These are phyloP conservation scores for Haemorhous mexicanus DNA, from an alignment of 2,113 vertebrate genomes.

Conservation along the genomic window DNA sequence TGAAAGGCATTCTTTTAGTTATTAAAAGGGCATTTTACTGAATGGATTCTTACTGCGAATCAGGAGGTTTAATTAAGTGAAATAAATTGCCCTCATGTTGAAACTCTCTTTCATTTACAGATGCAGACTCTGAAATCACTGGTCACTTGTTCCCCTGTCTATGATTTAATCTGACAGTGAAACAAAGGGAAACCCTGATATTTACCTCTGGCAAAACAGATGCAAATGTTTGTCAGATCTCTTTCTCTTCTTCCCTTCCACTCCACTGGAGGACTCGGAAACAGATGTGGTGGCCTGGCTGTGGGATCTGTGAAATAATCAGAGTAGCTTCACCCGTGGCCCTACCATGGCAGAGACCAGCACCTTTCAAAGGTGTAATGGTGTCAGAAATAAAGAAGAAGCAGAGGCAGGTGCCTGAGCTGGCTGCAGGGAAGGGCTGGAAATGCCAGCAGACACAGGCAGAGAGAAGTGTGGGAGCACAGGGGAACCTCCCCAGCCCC, in stretches of 20 bases:
- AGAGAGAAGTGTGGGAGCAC: background rate
- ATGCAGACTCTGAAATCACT: background rate
- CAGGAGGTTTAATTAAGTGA: slow-evolving; percentile 22
- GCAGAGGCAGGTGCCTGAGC: background rate
- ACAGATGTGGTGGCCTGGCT: background rate
- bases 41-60: background rate
- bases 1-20: slow-evolving; percentile 23
- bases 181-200: background rate
- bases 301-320: background rate
- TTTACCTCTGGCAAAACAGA: background rate
- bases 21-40: slow-evolving; percentile 20
- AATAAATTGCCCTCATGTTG: slow-evolving; percentile 2
- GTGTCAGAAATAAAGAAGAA: background rate
- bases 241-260: background rate
- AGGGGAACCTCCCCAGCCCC: background rate
- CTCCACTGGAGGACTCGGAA: background rate
- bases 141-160: background rate
- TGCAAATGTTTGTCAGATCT: background rate
- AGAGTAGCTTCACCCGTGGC: background rate
- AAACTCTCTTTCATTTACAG: background rate
- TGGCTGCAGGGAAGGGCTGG: background rate
- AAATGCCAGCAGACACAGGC: background rate
- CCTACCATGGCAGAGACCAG: background rate
- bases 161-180: background rate
- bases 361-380: background rate